These are phyloP conservation scores for Drosophila kanapiae DNA, from an alignment of 1,140 invertebrate genomes.

Conservation along the genomic window DNA sequence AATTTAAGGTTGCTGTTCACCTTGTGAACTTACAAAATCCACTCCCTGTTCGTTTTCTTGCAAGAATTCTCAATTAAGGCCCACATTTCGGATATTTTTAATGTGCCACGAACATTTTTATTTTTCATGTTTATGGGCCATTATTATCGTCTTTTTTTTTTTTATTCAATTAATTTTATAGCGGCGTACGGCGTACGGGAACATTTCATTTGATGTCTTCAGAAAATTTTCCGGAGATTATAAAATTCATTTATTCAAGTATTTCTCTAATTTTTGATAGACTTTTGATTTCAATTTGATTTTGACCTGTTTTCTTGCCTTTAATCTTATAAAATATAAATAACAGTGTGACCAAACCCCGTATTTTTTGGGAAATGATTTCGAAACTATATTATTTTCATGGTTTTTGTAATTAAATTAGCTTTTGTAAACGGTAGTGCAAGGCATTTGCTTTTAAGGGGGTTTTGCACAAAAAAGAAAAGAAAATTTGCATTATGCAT, in stretches of 20 bases:
- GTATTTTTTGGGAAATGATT: background rate
- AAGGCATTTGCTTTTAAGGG: background rate
- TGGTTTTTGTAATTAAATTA: background rate
- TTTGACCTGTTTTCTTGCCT: slow-evolving; percentile 1
- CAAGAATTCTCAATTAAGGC: slow-evolving; percentile 48
- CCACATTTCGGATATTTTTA: slow-evolving; percentile 59
- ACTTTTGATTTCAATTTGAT: slow-evolving; percentile 27
- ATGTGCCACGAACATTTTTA: slow-evolving; percentile 61
- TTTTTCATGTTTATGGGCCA: slow-evolving; percentile 60
- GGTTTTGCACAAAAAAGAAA: slow-evolving; percentile 23
- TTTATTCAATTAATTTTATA: slow-evolving; percentile 78
- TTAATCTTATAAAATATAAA: background rate
- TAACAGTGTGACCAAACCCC: background rate
- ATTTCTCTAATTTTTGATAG: slow-evolving; percentile 16
- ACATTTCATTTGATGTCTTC: slow-evolving; percentile 75
- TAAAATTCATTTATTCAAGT: slow-evolving; percentile 57
- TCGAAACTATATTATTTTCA: background rate
- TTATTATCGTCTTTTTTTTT: slow-evolving; percentile 47
- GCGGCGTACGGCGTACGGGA: slow-evolving; percentile 35
- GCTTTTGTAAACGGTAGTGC: background rate
- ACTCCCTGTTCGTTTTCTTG: slow-evolving; percentile 27
- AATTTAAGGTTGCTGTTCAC: slow-evolving; percentile 39
- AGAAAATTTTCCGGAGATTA: slow-evolving; percentile 62
- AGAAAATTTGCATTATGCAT: slow-evolving; percentile 56
- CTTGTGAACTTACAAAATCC: slow-evolving; percentile 45